Percentiles rank a stretch among this genome's conserved stretches.
Evolutionary conservation across 2,113 vertebrate genomes (phyloP).

Genomic region (Vanacampus margaritifer): DNA sequence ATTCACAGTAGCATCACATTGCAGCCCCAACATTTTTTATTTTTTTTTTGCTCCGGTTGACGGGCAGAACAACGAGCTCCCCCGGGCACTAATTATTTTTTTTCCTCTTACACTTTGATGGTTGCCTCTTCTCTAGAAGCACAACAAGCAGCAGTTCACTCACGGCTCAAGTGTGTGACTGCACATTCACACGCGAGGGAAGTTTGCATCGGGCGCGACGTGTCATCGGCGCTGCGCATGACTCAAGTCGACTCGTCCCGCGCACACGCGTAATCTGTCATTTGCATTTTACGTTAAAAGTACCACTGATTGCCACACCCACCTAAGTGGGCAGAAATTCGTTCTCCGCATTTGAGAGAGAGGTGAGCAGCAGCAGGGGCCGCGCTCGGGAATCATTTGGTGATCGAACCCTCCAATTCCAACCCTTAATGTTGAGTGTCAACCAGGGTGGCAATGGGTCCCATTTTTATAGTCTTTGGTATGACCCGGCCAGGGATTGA

Average conservation of each 20-base stretch:
- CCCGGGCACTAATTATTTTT: conserved; percentile 39
- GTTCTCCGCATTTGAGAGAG: too few species aligned
- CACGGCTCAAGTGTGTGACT: too few species aligned
- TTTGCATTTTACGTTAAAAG: background rate
- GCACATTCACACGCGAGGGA: background rate
- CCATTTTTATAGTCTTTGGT: too few species aligned
- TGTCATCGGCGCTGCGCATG: background rate
- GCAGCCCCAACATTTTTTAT: background rate
- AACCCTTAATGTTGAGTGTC: too few species aligned
- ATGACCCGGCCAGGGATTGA: too few species aligned
- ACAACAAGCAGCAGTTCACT: conserved; percentile 7
- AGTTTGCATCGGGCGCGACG: background rate
- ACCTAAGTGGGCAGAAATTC: too few species aligned
- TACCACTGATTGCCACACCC: too few species aligned
- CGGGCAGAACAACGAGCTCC: conserved; percentile 8
- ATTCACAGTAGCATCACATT: too few species aligned
- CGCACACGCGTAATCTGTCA: background rate
- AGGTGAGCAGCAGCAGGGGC: too few species aligned
- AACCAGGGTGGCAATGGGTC: too few species aligned
- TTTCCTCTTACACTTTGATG: conserved; percentile 19
- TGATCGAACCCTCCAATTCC: too few species aligned
- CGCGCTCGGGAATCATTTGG: too few species aligned
- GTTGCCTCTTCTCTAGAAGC: conserved; percentile 18
- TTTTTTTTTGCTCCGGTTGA: conserved; percentile 13
- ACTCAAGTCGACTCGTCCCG: background rate